Evolutionary conservation across 2,888 invertebrate genomes (phyloP).

Genomic region (Drosophila eohydei): DNA sequence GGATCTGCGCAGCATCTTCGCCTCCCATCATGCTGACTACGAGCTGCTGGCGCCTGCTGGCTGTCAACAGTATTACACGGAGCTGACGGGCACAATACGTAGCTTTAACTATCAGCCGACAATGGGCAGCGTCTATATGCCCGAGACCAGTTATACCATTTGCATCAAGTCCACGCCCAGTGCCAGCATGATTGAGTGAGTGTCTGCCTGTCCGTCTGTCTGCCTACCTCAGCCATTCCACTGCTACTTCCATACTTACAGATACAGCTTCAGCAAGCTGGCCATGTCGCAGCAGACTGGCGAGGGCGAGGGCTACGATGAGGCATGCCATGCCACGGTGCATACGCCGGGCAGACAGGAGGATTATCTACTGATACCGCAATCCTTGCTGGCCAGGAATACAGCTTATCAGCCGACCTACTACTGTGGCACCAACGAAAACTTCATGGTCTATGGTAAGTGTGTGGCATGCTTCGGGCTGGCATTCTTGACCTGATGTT

Average conservation of each 20-base stretch:
- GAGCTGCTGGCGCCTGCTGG: slow-evolving; percentile 87
- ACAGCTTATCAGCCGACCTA: slow-evolving; percentile 78
- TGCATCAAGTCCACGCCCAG: slow-evolving; percentile 86
- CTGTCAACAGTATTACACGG: slow-evolving; percentile 89
- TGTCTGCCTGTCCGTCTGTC: background rate
- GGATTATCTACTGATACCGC: slow-evolving; percentile 87
- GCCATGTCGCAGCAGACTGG: slow-evolving; percentile 68
- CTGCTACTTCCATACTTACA: slow-evolving; percentile 23
- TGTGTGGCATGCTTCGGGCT: background rate
- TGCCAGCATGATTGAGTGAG: slow-evolving; percentile 80
- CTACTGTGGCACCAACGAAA: slow-evolving; percentile 82
- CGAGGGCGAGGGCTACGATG: slow-evolving; percentile 82
- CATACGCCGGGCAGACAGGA: slow-evolving; percentile 85
- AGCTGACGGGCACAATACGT: slow-evolving; percentile 86
- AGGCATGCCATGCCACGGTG: slow-evolving; percentile 86
- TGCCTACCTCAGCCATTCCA: background rate
- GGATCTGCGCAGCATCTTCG: slow-evolving; percentile 78
- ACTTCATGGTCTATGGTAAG: slow-evolving; percentile 69
- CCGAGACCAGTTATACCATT: slow-evolving; percentile 87
- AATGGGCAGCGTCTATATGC: slow-evolving; percentile 86
- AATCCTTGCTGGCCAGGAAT: slow-evolving; percentile 82
- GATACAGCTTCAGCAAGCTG: slow-evolving; percentile 73
- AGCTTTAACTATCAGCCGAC: slow-evolving; percentile 87
- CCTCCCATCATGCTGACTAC: slow-evolving; percentile 74
- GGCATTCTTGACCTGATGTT: slow-evolving; percentile 24